Evolutionary conservation across 2,113 vertebrate genomes (phyloP), one percentile per base, ranked within the genome.

Genomic region (Tricholaema leucomelas): DNA sequence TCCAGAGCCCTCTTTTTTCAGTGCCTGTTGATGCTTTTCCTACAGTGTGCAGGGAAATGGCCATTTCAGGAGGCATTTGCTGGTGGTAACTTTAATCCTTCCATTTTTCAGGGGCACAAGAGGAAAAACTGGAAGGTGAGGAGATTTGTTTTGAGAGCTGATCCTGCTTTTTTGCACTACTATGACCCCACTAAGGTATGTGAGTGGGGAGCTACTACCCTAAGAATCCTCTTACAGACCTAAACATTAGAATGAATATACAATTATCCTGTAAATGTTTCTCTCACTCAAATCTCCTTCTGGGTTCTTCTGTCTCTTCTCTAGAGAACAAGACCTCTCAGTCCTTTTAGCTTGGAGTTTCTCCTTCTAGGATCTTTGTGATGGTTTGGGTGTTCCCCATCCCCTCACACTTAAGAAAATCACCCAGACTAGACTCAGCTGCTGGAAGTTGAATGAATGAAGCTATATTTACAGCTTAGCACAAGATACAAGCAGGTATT

Each of bases 41-140:
- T 59, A 11, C 10, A 55, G 24, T 27, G 40, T 92, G n/a, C 35
- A 78, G 38, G 35, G 77, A 64, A 85, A 69, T 33, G 38, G 8
- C 19, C 2, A 50, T 72, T 78, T 56, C 58, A 86, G 35, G n/a
- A 73, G 17, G n/a, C 58, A 38, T 74, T 78, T 74, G 28, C 33
- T 70, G 38, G 21, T 20, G 36, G 28, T 61, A 74, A 85, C 27
- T 23, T 73, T 76, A 70, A 54, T 73, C 80, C 4, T 85, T 65
- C 69, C 50, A 63, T 38, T 91, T 87, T 55, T 18, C 94, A 99
- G 99, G 99, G 99, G 15, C 99, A 99, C 96, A 98, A 98, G 58
- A 98, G 99, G 74, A 99, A 99, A 95, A 99, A 99, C 97, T 99
- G 99, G 99, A 99, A 99, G 92, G 98, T 99, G 70, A 98, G 99